phyloP scores from a whole-genome alignment of 2,888 invertebrate genomes.

The Leptothorax acervorum region DNA sequence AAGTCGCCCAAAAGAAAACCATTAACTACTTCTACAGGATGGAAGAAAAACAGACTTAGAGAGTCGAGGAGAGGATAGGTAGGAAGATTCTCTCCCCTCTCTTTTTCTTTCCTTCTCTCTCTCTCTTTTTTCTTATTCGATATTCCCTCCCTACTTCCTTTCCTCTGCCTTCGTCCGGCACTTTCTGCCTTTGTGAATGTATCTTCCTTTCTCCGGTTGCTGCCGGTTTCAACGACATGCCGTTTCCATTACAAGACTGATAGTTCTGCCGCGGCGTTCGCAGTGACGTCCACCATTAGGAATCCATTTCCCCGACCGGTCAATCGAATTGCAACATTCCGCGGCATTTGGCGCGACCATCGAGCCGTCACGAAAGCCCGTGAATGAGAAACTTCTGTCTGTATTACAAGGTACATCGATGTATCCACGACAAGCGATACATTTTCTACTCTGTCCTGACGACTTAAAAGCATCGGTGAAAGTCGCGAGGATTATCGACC shows the following conservation, averaged over 20 bases:
- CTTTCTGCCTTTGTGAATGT: constrained; percentile 48
- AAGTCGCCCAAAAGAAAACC: constrained; percentile 80
- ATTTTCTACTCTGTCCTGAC: constrained; percentile 7
- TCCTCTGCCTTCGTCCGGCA: constrained; percentile 3
- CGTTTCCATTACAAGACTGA: constrained; percentile 82
- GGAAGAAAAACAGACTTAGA: constrained; percentile 80
- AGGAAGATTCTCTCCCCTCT: constrained; percentile 55
- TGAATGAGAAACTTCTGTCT: constrained; percentile 47
- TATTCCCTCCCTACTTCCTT: constrained; percentile 24
- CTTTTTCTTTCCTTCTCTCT: not conserved
- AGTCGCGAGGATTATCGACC: constrained; percentile 11
- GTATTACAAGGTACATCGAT: not conserved
- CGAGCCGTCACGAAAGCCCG: constrained; percentile 1
- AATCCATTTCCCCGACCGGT: constrained; percentile 78
- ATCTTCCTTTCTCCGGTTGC: constrained; percentile 37
- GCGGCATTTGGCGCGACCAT: constrained; percentile 24
- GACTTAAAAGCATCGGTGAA: constrained; percentile 39
- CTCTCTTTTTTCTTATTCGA: constrained; percentile 40
- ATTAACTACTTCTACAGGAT: constrained; percentile 81
- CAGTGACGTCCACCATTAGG: constrained; percentile 75
- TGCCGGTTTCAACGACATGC: constrained; percentile 74
- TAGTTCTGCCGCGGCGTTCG: constrained; percentile 73
- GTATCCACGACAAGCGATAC: constrained; percentile 20
- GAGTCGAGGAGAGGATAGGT: constrained; percentile 57
- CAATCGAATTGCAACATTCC: constrained; percentile 67